Evolutionary conservation across 1,140 invertebrate species (phyloP), one percentile per base, ranked within the genome.

Genomic region (Bombus waltoni): DNA sequence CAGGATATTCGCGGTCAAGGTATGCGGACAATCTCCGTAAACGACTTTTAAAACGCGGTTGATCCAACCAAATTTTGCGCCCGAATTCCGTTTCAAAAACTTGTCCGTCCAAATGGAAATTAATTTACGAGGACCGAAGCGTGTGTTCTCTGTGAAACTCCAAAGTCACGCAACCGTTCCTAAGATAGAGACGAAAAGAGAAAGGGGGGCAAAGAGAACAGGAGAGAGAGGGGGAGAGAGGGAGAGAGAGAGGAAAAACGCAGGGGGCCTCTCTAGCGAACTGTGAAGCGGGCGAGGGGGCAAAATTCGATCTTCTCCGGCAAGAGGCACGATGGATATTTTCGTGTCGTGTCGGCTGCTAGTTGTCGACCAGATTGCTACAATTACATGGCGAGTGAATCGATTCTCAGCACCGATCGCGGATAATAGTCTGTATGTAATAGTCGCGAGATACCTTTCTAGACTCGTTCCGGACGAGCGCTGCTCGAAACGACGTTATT

Each of bases 341-440:
- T 81, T 78, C 72, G 76, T 80, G 62, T 72, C 44, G 70, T 72
- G 62, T 70, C 70, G 85, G 35, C 40, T 28, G 47, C 70, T 76
- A 71, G 71, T 86, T 86, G 72, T 86, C 89, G 80, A 85, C 42
- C n/a, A 86, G 80, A 90, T 90, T 88, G 86, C 88, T 70, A 77
- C 89, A 81, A 90, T 90, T 90, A 90, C 77, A 79, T 42, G 76
- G 75, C 72, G 75, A 77, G 35, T 32, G 83, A 90, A 90, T 90
- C 83, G 86, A 90, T 88, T 86, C 70, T 81, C 68, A 65, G 83
- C 77, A 83, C 38, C 38, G 75, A 79, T 79, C 62, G 70, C 66
- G 80, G 78, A 85, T 89, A 89, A 90, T 89, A 47, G 75, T 86
- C 87, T 71, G 75, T 72, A 74, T 79, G 71, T 87, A 90, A 90